Evolutionary conservation across 2,113 vertebrate species (phyloP).

Genomic region (Takifugu bimaculatus): DNA sequence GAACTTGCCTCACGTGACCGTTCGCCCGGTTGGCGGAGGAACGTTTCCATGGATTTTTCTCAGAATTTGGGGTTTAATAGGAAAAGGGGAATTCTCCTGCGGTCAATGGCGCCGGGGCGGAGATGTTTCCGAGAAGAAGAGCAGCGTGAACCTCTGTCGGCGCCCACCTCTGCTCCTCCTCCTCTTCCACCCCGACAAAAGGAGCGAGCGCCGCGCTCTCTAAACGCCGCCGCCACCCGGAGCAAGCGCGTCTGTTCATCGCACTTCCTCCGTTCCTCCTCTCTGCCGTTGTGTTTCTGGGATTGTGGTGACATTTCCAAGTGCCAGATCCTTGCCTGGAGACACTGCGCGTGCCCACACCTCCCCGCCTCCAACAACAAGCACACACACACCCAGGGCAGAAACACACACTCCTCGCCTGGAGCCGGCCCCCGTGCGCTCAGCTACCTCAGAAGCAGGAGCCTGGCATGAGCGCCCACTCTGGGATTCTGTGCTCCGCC

Average conservation of each 20-base stretch:
- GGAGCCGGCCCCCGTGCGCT: conserved; percentile 47
- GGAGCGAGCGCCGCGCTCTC: conserved; percentile 10
- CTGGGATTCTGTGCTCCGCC: conserved; percentile 53
- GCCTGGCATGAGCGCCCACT: conserved; percentile 54
- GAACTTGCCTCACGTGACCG: too few relatives aligned
- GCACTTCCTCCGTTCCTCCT: conserved; percentile 32
- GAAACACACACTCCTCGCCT: conserved; percentile 35
- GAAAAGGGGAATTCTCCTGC: too few relatives aligned
- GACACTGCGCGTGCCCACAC: conserved; percentile 52
- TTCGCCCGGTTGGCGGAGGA: too few relatives aligned
- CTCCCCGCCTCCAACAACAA: conserved; percentile 15
- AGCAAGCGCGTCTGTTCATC: conserved; percentile 50
- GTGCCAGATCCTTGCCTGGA: conserved; percentile 59
- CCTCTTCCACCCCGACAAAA: too few relatives aligned
- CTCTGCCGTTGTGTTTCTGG: conserved; percentile 29
- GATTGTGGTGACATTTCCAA: conserved; percentile 68
- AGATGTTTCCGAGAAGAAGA: too few relatives aligned
- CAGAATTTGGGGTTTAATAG: too few relatives aligned
- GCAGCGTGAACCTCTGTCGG: too few relatives aligned
- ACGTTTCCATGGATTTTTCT: too few relatives aligned
- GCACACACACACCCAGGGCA: conserved; percentile 6
- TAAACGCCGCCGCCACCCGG: conserved; percentile 50
- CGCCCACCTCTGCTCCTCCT: too few relatives aligned
- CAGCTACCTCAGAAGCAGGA: conserved; percentile 55
- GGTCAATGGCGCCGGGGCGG: too few relatives aligned